phyloP scores from a whole-genome alignment of 2,113 vertebrate species.

The Nothoprocta pentlandii region DNA sequence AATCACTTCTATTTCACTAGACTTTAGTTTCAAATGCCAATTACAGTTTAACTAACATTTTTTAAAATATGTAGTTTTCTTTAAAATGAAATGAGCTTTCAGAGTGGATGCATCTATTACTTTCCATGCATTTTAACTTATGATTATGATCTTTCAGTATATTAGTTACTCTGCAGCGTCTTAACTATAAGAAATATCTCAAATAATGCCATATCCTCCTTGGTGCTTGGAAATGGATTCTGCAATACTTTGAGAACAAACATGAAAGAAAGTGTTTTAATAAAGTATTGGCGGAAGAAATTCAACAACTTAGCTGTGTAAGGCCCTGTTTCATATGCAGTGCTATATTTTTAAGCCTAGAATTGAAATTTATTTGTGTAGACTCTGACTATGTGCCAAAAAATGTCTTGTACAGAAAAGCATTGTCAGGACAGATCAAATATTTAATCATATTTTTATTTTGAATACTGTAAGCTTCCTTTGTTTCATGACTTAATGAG shows the following conservation, averaged over 20 bases:
- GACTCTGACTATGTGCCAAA: background rate
- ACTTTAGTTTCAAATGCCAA: background rate
- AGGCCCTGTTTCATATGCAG: background rate
- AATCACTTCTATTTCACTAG: background rate
- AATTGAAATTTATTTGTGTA: conserved; percentile 6
- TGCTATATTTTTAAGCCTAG: background rate
- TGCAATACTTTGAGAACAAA: conserved; percentile 19
- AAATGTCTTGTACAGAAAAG: background rate
- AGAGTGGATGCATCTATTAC: background rate
- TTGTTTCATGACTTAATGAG: background rate
- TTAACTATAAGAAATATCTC: background rate
- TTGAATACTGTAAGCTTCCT: background rate
- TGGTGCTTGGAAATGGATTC: conserved; percentile 9
- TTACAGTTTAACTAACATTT: background rate
- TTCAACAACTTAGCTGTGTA: background rate
- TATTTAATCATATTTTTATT: background rate
- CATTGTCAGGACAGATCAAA: background rate
- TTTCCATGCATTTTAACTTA: conserved; percentile 9
- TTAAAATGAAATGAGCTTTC: background rate
- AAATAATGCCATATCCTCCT: background rate
- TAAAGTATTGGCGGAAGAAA: conserved; percentile 15
- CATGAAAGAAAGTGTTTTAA: conserved; percentile 30
- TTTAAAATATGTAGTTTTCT: background rate
- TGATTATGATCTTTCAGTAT: background rate
- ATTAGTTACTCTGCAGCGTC: background rate